Evolutionary conservation across 2,113 vertebrate genomes (phyloP).

Genomic region (Gnathonemus echidnorhynchus): DNA sequence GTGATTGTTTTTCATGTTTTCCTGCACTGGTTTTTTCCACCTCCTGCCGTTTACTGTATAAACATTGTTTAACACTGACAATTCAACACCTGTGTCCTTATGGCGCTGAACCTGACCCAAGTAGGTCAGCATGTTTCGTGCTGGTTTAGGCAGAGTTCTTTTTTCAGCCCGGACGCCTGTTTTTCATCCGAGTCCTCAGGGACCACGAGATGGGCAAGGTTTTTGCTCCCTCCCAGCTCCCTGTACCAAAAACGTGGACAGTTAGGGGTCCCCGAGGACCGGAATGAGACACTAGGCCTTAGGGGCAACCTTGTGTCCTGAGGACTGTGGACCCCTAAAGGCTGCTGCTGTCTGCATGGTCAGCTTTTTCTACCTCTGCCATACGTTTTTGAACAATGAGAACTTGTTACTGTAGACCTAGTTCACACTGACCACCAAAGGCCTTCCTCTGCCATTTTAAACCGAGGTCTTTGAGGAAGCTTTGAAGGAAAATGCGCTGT

Average conservation of each 20-base stretch:
- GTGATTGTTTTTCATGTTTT: neutral
- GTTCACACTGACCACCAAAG: neutral
- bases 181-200: neutral
- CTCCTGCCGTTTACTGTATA: neutral
- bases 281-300: neutral
- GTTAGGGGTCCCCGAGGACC: neutral
- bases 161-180: neutral
- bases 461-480: neutral
- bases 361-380: neutral
- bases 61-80: neutral
- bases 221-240: neutral
- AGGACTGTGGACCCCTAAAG: neutral
- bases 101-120: neutral
- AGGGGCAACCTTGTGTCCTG: neutral
- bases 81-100: neutral
- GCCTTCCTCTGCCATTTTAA: neutral
- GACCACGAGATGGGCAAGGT: neutral
- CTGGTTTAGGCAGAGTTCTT: neutral
- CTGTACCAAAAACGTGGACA: neutral
- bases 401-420: neutral
- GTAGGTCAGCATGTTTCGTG: neutral
- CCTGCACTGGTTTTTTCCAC: neutral
- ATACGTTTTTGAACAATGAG: neutral
- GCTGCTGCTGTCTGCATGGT: neutral
- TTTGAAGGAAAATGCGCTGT: neutral